Base-by-base conservation (phyloP, 2,113 vertebrate species). In the Cyprinodon tularosa region DNA sequence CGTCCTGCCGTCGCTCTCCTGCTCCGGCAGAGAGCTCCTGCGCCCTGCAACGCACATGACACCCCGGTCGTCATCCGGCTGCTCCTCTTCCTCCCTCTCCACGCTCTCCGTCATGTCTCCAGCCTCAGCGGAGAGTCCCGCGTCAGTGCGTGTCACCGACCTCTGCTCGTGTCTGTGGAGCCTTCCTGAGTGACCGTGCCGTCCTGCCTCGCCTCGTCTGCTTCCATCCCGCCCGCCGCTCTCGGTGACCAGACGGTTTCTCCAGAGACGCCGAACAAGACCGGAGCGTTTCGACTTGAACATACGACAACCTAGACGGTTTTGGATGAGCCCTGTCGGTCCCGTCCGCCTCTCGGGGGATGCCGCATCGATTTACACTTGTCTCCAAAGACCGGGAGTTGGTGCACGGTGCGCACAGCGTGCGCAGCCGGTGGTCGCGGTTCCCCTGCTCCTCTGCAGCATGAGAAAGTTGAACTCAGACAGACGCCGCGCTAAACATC, bases 241-340 rank as follows among this genome's bases (percentile, higher is more conserved):
- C 89, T 93, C 95, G 80, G 95, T 94, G 93, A 96, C 92, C 94
- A 96, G 94, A 92, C 97, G 96, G 96, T 96, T 97, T 94, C 96
- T 96, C 97, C 97, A 98, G 94, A 98, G 97, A 93, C 97, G 96
- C 96, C 97, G 97, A 95, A 97, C 95, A 89, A 98, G 96, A 95
- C 96, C 96, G 88, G 96, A 94, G 93, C 97, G 96, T 97, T 94
- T 97, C 92, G 96, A 96, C 96, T 96, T 96, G 95, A 98, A 98
- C 97, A 98, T 98, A 94, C 96, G 97, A 95, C 94, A 94, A 91
- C 91, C 86, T 94, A 93, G 84, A 90, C 90, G 74, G 89, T 89
- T 90, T 85, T 88, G 90, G 81, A 89, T 92, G 90, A 74, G 92
- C 88, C 91, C 91, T 77, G 84, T 87, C 87, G 88, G 89, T 87